Conservation (phyloP, 2,113 vertebrate species). For the Saimiri boliviensis region DNA sequence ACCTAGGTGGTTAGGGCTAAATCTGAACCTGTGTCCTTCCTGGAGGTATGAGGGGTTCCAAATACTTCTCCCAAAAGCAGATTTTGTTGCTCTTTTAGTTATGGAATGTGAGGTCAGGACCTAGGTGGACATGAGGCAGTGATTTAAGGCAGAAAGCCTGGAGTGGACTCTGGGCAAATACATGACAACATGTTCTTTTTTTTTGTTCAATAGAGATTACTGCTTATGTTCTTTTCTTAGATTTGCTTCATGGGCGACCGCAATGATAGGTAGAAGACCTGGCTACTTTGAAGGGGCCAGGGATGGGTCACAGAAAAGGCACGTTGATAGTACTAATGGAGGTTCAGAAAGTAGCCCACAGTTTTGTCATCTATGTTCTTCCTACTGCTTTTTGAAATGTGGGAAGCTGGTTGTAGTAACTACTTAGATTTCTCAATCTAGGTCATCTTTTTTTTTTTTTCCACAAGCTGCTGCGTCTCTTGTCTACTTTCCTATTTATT, state of each 20-base stretch:
- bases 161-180: not conserved
- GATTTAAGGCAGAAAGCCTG: not conserved
- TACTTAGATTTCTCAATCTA: not conserved
- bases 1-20: not conserved
- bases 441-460: not conserved
- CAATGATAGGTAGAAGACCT: not conserved
- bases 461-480: not conserved
- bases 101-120: not conserved
- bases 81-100: not conserved
- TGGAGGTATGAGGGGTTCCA: not conserved
- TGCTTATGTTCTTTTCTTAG: not conserved
- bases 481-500: not conserved
- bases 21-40: not conserved
- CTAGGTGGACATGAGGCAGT: not conserved
- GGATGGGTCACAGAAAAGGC: not conserved
- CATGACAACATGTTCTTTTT: not conserved
- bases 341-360: not conserved
- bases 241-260: not conserved
- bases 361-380: not conserved
- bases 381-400: conserved; percentile 4
- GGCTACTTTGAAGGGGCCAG: not conserved
- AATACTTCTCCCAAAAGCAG: not conserved
- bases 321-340: not conserved
- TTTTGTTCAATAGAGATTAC: too few species aligned
- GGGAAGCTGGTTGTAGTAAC: not conserved